Base-by-base conservation (phyloP, 2,113 vertebrate species). In the Hydrochoerus hydrochaeris region DNA sequence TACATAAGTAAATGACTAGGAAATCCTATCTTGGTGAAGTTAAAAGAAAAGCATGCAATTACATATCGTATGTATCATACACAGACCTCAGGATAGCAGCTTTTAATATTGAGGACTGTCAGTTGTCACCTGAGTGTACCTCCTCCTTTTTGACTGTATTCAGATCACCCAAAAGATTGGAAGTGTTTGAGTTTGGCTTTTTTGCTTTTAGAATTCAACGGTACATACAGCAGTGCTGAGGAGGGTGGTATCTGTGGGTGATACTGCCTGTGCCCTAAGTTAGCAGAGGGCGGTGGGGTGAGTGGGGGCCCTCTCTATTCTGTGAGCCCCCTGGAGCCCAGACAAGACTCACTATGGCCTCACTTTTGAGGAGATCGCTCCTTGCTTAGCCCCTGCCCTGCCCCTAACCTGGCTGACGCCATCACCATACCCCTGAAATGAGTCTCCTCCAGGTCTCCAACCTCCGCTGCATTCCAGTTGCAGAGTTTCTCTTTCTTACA, bases 1-100 rank as follows among this genome's bases (percentile, higher is more conserved):
- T 60, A 54, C 77, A 67, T 69, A 49, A 88, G 49, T 94, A 80
- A 95, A 81, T 88, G 57, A 67, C 49, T 93, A 88, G 85, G 86
- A 92, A 88, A 85, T 67, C 41, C 17, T 54, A 14, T 90, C 58
- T 75, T 90, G 49, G 22, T 46, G 38, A 92, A 81, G 9, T 95
- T 91, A 54, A 65, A 63, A 90, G n/a, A 94, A 85, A 26, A 92
- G 7, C 41, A 60, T 78, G 13, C 9, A 69, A 17, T 32, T 19
- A 38, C 28, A 13, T n/a, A 19, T 73, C 19, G 9, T 38, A 28
- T 54, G 1, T 44, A 35, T 86, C 20, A 7, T 16, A 46, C 7
- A 60, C 26, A 11, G 2, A 85, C 20, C 16, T 28, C 17, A 75
- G 71, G 9, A 41, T 28, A 22, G 54, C 16, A 16, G n/a, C 46